Percentiles rank a stretch among this genome's conserved stretches.
These are phyloP conservation scores for Heliconius eleuchia DNA, from an alignment of 1,140 invertebrate species.

Conservation along the genomic window DNA sequence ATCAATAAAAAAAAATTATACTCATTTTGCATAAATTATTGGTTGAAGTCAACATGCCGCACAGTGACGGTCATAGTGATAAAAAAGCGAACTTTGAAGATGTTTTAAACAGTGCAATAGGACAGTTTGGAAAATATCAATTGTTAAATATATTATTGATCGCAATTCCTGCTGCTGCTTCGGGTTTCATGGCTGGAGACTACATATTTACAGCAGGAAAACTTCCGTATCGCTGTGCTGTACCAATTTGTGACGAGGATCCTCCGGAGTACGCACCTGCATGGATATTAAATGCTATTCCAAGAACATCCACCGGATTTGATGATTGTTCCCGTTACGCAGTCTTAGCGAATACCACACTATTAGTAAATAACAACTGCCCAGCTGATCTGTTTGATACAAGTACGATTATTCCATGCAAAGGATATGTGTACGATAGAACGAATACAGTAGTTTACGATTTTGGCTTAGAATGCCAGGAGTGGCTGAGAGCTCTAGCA, in stretches of 20 bases:
- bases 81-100: slow-evolving; percentile 54
- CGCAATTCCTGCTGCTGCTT: slow-evolving; percentile 51
- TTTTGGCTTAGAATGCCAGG: slow-evolving; percentile 66
- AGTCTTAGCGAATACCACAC: slow-evolving; percentile 40
- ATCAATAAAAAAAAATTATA: background rate
- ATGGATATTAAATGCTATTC: slow-evolving; percentile 67
- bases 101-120: slow-evolving; percentile 60
- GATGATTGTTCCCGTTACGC: slow-evolving; percentile 62
- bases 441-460: slow-evolving; percentile 71
- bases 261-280: slow-evolving; percentile 56
- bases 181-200: slow-evolving; percentile 66
- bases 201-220: slow-evolving; percentile 68
- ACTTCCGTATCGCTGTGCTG: slow-evolving; percentile 60
- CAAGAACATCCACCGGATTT: slow-evolving; percentile 54
- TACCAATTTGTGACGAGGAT: slow-evolving; percentile 61
- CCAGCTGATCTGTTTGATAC: slow-evolving; percentile 56
- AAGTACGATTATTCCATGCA: slow-evolving; percentile 56
- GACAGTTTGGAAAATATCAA: slow-evolving; percentile 68
- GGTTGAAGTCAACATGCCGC: background rate
- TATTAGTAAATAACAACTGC: slow-evolving; percentile 45
- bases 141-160: slow-evolving; percentile 58
- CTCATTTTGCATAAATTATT: background rate
- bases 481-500: slow-evolving; percentile 65
- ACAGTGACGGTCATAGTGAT: slow-evolving; percentile 44
- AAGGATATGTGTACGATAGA: slow-evolving; percentile 59